Base-by-base conservation (phyloP, 2,113 vertebrate genomes). In the Pedionomus torquatus region DNA sequence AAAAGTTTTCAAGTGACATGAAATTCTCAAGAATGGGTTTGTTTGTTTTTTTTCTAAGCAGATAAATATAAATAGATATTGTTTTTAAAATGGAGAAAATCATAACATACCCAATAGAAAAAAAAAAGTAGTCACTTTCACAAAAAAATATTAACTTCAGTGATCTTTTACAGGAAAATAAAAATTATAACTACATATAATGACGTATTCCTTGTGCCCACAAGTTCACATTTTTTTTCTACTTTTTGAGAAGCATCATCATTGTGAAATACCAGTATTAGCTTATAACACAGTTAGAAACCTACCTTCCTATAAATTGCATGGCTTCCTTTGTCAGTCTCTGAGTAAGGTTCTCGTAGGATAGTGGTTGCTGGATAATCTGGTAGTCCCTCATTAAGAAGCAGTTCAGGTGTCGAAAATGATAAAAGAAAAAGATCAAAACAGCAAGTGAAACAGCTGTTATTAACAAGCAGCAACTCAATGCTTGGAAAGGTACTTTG, bases 381-480 rank as follows among this genome's bases (percentile, higher is more conserved):
- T 89, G 77, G 23, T 89, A 69, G 68, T 98, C 88, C 24, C 97
- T 97, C 98, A 99, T 99, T 70, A 99, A 98, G 64, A 99, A 96
- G 91, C 99, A 99, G 97, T 99, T 99, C 16, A 99, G 68, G 28
- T 98, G 96, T 5, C 98, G 98, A 89, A 98, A 97, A 26, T 87
- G 63, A 48, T 90, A 86, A 13, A 98, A 64, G 85, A 99, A 98
- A 19, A 78, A 55, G 5, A 87, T 20, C 23, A 96, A 55, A 43
- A 95, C 5, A 3, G 10, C 76, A 1, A 97, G 33, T 7, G 75
- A 19, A 9, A 69, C 0, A 25, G 84, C 43, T 2, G 83, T 15
- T 82, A 98, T 63, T 17, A 95, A 28, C 11, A 98, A 41, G 17
- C 93, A 91, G 30, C 30, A n/a, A 37, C 95, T 11, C 10, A 98